Base-by-base conservation (phyloP, 2,797 vertebrate species). In the Diceros bicornis region DNA sequence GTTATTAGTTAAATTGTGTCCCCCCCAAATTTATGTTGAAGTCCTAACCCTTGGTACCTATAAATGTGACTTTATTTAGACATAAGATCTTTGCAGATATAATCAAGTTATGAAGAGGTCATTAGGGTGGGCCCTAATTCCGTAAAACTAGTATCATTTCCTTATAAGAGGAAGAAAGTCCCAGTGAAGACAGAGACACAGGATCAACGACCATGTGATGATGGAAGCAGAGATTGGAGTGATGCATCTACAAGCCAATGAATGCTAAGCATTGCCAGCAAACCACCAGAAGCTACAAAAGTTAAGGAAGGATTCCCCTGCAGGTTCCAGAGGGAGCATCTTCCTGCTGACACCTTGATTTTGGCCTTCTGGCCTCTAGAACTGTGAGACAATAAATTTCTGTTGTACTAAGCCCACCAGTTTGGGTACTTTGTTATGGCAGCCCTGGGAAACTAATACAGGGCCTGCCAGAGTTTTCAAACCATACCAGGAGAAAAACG, bases 161-260 rank as follows among this genome's bases (percentile, higher is more conserved):
- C 41, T 52, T 78, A 50, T 18, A 44, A 78, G 57, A 34, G 81
- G 32, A 79, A 34, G 44, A 72, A 50, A 47, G 59, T 47, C 34
- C 18, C 23, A 29, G 3, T 32, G 4, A 74, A 81, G 18, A 59
- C 11, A 37, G 50, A 50, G 59, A 77, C 66, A 47, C 4, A 64
- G 7, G 29, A 47, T 44, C 10, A 37, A 18, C 17, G 9, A 52
- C 7, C 55, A 81, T 4, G 2, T 29, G 71, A 61, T 0, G 0
- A 21, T 57, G 20, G 44, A 94, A 25, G 55, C 21, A 61, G 25
- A 61, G 13, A 50, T 2, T 37, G 13, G 12, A 69, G 12, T 87
- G n/a, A 37, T 52, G 18, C 6, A 32, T 37, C 62, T 55, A 44
- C 25, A 64, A 94, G 18, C 55, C 25, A 71, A 32, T 29, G 57